A percentile compares a stretch with the other conserved stretches of the same genome.
These are phyloP conservation scores for Sinohyriopsis cumingii DNA, from an alignment of 2,888 invertebrate species.

Conservation along the genomic window DNA sequence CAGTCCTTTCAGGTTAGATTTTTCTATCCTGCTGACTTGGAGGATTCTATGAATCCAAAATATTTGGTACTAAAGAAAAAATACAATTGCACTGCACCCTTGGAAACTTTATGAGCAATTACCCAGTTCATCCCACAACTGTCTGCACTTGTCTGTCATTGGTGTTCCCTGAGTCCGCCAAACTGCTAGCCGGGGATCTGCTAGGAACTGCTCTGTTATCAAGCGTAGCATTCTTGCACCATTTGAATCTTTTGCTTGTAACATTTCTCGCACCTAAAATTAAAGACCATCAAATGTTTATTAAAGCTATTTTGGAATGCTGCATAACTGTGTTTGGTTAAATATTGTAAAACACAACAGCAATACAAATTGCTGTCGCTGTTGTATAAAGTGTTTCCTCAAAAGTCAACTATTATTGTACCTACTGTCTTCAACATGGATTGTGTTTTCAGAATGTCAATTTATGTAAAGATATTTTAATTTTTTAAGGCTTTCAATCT, in stretches of 20 bases:
- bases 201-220: conserved; percentile 90
- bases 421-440: too few species aligned
- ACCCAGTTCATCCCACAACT: conserved; percentile 89
- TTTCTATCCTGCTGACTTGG: too few species aligned
- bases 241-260: conserved; percentile 87
- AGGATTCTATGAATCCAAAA: too few species aligned
- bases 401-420: too few species aligned
- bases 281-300: conserved; percentile 3
- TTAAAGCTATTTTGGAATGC: neutral
- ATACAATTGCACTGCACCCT: neutral
- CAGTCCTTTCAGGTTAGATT: too few species aligned
- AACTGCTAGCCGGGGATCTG: conserved; percentile 84
- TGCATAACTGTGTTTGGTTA: neutral
- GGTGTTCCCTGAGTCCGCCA: conserved; percentile 89
- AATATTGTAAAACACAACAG: too few species aligned
- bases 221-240: conserved; percentile 88
- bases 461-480: too few species aligned
- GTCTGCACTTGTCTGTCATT: conserved; percentile 89
- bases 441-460: too few species aligned
- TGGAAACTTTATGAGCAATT: conserved; percentile 16
- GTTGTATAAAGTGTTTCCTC: too few species aligned
- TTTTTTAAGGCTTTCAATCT: too few species aligned
- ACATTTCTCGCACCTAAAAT: conserved; percentile 85
- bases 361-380: too few species aligned
- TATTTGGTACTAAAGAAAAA: too few species aligned